Evolutionary conservation across 23 tunicate species (phyloP), one percentile per base, ranked within the genome.

Genomic region (Aplidium turbinatum): DNA sequence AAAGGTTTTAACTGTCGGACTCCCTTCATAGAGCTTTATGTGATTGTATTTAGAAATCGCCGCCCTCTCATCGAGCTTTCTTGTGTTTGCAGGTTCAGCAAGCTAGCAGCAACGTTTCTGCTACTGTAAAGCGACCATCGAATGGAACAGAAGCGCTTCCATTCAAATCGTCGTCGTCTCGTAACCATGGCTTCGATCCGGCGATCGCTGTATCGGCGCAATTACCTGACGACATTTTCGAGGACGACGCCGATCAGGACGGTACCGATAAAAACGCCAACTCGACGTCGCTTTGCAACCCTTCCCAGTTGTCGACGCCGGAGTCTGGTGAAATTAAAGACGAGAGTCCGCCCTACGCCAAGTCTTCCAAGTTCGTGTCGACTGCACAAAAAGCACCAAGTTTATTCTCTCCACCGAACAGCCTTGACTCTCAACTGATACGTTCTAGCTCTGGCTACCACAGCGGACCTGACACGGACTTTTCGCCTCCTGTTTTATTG

Each of bases 121-220:
- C 80, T 38, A 86, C 94, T 21, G 48, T 86, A 54, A 86, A 86
- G 51, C 61, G 85, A 35, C 63, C 94, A 1, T 9, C 69, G 22
- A 85, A 85, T 47, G 85, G 85, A 3, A 69, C 40, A 29, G 84
- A 58, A 36, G 51, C 81, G 22, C n/a, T 23, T 11, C 66, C 48
- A 48, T 58, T 70, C 28, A 75, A 58, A 1, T 32, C 78, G 19
- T 56, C 71, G 13, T 38, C 22, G 28, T 27, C 35, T 6, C 24
- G 13, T 13, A 34, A 24, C 2, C 42, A 27, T 1, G 73, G 26
- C 3, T 79, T 79, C 33, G 85, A 79, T 54, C 85, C 85, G 3
- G 31, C 62, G 6, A 68, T 38, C 6, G 76, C 85, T 5, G 76
- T 79, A 5, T 54, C 85, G 1, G 31, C 67, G 24, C 20, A 47